Percentiles rank a stretch among this genome's conserved stretches.
Conservation (phyloP, 2,888 invertebrate species). For the Galerucella pusilla region DNA sequence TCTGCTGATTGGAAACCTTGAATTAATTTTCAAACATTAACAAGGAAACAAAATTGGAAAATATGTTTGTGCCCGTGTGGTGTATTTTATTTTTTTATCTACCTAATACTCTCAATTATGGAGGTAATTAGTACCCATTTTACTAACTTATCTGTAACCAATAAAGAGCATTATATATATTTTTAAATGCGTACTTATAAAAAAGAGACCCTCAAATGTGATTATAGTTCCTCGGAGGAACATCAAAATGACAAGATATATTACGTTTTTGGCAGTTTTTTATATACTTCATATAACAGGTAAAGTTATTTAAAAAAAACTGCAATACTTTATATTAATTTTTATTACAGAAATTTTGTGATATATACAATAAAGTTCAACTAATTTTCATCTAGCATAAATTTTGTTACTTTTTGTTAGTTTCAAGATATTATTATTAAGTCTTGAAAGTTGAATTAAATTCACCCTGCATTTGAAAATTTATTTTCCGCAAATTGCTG, state of each 20-base stretch:
- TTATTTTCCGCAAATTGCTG: too few relatives aligned
- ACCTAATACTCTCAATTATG: neutral
- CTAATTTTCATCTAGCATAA: too few relatives aligned
- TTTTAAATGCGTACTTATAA: neutral
- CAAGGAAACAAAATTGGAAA: neutral
- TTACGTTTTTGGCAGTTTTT: neutral
- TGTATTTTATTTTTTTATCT: conserved; percentile 1
- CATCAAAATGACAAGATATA: conserved; percentile 10
- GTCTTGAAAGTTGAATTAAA: too few relatives aligned
- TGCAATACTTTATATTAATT: too few relatives aligned
- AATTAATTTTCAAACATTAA: neutral
- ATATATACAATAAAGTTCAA: too few relatives aligned
- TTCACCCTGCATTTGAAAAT: too few relatives aligned
- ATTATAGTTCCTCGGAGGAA: conserved; percentile 5
- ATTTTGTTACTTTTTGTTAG: too few relatives aligned
- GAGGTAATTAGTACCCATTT: neutral
- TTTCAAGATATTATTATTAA: too few relatives aligned
- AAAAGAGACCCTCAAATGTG: neutral
- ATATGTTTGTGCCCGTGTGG: neutral
- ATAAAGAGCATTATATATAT: conserved; percentile 4
- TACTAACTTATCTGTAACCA: conserved; percentile 7
- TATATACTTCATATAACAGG: conserved; percentile 1
- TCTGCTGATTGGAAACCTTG: neutral
- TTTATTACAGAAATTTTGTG: too few relatives aligned
- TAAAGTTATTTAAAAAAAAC: neutral